These are phyloP conservation scores for Mnemiopsis leidyi DNA, from an alignment of 37 sponge, comb jelly and placozoan species.

Conservation along the genomic window DNA sequence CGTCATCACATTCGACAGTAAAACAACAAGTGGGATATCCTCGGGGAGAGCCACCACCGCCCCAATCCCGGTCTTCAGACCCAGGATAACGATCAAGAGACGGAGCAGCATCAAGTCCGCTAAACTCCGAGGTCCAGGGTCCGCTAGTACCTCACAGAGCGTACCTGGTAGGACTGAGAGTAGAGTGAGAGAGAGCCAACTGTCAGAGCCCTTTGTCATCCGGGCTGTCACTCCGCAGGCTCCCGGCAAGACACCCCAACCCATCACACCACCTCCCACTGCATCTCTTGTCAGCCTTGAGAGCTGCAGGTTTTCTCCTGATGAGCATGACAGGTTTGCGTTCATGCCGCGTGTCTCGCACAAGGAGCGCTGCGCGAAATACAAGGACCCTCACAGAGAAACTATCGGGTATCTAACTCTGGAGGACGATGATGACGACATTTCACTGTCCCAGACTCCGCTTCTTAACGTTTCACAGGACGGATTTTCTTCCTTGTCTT, in stretches of 20 bases:
- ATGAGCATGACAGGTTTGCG: neutral
- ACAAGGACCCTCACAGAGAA: neutral
- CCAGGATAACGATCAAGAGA: neutral
- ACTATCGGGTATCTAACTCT: neutral
- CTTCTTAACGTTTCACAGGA: constrained; percentile 7
- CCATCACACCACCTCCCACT: neutral
- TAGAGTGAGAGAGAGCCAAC: neutral
- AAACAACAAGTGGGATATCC: neutral
- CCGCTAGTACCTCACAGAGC: neutral
- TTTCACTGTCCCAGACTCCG: constrained; percentile 29
- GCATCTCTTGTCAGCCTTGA: neutral
- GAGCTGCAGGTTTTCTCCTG: neutral
- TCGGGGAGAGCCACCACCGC: neutral
- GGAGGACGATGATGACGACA: constrained; percentile 32
- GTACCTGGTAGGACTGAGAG: neutral
- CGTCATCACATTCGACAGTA: neutral
- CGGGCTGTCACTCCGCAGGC: neutral
- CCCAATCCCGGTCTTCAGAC: neutral
- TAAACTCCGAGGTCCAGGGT: neutral
- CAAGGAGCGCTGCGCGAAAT: constrained; percentile 42
- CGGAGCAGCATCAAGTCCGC: neutral
- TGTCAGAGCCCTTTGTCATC: neutral
- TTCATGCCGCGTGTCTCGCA: neutral
- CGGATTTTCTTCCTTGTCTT: constrained; percentile 34
- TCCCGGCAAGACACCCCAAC: neutral